Evolutionary conservation across 2,113 vertebrate genomes (phyloP), one percentile per base, ranked within the genome.

Genomic region (Oenanthe melanoleuca): DNA sequence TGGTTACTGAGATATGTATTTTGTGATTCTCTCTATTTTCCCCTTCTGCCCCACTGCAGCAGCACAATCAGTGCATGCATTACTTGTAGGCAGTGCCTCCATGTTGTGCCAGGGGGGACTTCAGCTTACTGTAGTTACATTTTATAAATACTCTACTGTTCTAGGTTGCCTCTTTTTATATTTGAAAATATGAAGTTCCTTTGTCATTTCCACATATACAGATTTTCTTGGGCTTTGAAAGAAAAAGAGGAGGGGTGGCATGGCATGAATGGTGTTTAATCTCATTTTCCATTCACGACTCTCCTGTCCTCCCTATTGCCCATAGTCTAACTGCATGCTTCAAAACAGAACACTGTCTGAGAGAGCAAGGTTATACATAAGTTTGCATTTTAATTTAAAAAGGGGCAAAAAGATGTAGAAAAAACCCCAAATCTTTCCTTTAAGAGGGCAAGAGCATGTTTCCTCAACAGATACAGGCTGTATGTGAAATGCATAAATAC

Each of bases 1-100:
- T 94, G 80, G 89, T 77, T 80, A 88, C 75, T 57, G 65, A 92
- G 86, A 92, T 95, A 95, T 14, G 34, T 77, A 86, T 97, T 95
- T 93, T 93, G 83, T 84, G 57, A 86, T 81, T 78, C 28, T 92
- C 72, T 74, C 52, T 86, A 80, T 92, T 93, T 84, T 86, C n/a
- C 66, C 72, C 78, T 75, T 59, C 64, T 50, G 34, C 85, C n/a
- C 8, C 37, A 60, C 26, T 49, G 74, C 59, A 67, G 38, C n/a
- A 78, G 60, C 47, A 74, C 47, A 83, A 64, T 94, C 67, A 45
- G 42, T 56, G 74, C 50, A 44, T 66, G 23, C 38, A 70, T 78
- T 60, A 49, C 67, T 93, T 71, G 29, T 38, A 74, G 47, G 37
- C 1, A 14, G 56, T 47, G 42, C 34, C 77, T 88, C n/a, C 20